Evolutionary conservation across 1,140 invertebrate genomes (phyloP).

Genomic region (Mamestra configurata): DNA sequence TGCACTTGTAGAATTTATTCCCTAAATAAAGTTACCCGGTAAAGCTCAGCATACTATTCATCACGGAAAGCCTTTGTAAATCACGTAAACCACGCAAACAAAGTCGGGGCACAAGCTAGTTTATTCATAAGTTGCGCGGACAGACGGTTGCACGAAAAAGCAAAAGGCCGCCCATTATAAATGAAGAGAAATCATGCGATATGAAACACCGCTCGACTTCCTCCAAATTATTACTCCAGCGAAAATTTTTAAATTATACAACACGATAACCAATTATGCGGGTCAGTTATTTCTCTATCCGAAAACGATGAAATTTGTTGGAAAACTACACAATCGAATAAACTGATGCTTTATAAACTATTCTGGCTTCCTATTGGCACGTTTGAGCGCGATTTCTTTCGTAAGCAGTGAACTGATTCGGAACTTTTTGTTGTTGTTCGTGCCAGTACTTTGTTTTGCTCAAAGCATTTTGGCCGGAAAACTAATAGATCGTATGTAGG

Average conservation of each 20-base stretch:
- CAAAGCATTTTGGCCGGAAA: conserved; percentile 12
- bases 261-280: conserved; percentile 65
- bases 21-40: not conserved
- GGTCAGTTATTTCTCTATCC: conserved; percentile 60
- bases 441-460: conserved; percentile 19
- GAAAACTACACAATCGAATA: conserved; percentile 49
- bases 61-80: conserved; percentile 16
- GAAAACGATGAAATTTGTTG: conserved; percentile 44
- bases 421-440: conserved; percentile 28
- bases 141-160: conserved; percentile 53
- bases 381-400: conserved; percentile 25
- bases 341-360: conserved; percentile 40
- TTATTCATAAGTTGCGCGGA: conserved; percentile 34
- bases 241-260: conserved; percentile 67
- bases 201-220: conserved; percentile 62
- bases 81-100: conserved; percentile 31
- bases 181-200: conserved; percentile 73
- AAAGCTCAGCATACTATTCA: conserved; percentile 29
- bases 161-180: conserved; percentile 69
- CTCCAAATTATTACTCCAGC: conserved; percentile 60
- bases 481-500: conserved; percentile 7
- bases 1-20: not conserved
- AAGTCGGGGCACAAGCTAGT: conserved; percentile 27
- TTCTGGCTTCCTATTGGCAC: not conserved
- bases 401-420: conserved; percentile 38